These are phyloP conservation scores for Herpetotheres cachinnans DNA, from an alignment of 2,113 vertebrate genomes.

Conservation along the genomic window DNA sequence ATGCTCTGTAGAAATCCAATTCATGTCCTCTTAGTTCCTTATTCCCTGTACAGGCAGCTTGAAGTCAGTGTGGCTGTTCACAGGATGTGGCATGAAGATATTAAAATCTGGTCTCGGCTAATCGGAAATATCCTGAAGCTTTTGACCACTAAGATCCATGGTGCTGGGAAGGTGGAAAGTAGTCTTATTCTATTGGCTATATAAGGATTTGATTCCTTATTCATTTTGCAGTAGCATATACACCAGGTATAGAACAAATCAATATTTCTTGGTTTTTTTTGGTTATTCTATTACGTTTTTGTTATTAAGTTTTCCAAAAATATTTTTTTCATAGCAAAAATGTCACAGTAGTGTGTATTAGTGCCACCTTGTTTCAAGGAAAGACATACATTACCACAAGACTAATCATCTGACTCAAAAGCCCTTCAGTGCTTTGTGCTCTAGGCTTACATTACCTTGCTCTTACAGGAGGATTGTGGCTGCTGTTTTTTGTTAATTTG, in stretches of 20 bases:
- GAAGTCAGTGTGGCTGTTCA: not conserved
- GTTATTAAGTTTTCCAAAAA: not conserved
- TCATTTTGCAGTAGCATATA: not conserved
- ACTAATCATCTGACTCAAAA: not conserved
- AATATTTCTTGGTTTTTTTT: not conserved
- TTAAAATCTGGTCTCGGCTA: not conserved
- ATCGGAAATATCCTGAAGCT: not conserved
- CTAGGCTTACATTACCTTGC: not conserved
- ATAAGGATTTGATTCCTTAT: not conserved
- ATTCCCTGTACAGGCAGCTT: not conserved
- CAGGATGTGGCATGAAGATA: not conserved
- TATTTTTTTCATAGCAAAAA: not conserved
- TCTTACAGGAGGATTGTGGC: not conserved
- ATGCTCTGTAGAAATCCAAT: not conserved
- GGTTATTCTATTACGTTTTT: not conserved
- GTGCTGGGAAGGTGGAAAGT: not conserved
- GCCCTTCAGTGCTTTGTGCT: not conserved
- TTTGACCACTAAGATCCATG: not conserved
- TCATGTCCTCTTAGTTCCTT: not conserved
- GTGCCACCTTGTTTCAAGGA: not conserved
- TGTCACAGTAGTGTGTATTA: not conserved
- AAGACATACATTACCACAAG: not conserved
- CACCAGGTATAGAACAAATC: not conserved
- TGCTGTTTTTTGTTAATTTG: not conserved
- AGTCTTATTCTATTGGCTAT: not conserved